Percentiles rank a stretch among this genome's conserved stretches.
These are phyloP conservation scores for Isichthys henryi DNA, from an alignment of 2,113 vertebrate species.

Conservation along the genomic window DNA sequence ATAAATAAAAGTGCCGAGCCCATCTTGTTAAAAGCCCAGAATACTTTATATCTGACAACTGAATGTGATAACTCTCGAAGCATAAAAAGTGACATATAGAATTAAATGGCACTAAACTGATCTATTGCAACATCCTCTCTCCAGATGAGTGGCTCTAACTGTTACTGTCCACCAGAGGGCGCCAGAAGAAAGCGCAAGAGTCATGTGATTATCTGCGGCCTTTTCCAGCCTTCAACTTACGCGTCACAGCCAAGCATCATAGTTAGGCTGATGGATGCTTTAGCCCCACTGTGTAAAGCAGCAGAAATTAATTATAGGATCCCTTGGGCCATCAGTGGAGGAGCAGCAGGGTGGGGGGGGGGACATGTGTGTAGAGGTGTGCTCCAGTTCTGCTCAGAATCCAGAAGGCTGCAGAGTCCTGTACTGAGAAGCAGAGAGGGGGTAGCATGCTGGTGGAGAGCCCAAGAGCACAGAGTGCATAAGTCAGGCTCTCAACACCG, in stretches of 20 bases:
- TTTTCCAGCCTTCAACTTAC: background rate
- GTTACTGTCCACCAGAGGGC: background rate
- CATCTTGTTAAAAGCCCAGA: background rate
- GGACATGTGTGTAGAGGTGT: background rate
- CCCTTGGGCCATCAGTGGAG: background rate
- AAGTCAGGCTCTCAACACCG: background rate
- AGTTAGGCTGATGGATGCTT: background rate
- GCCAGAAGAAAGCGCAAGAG: background rate
- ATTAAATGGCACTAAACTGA: background rate
- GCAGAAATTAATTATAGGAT: constrained; percentile 1
- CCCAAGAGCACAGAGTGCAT: background rate
- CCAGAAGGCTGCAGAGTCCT: background rate
- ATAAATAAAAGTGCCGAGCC: background rate
- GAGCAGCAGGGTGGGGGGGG: background rate
- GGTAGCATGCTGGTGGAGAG: background rate
- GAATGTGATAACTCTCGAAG: background rate
- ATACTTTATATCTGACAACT: background rate
- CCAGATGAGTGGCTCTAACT: background rate
- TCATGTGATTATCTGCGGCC: background rate
- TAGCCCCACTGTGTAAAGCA: background rate
- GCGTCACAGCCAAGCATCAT: background rate
- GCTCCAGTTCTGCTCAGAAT: background rate
- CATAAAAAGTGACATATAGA: background rate
- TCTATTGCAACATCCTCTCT: background rate
- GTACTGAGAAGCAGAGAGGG: background rate